Evolutionary conservation across 2,888 invertebrate species (phyloP).

Genomic region (Leptinotarsa peninsularis): DNA sequence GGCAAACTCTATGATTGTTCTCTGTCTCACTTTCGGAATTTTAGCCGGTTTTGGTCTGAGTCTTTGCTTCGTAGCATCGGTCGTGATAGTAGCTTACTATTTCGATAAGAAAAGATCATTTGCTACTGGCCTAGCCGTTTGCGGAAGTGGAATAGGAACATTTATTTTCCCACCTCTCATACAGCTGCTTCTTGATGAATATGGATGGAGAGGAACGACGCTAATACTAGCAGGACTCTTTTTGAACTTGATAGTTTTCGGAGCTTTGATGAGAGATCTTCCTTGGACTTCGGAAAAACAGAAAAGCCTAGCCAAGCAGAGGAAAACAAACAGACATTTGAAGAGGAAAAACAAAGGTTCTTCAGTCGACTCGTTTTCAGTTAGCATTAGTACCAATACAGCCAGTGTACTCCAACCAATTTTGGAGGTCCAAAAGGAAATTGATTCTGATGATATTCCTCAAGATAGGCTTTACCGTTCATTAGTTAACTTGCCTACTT

Average conservation of each 20-base stretch:
- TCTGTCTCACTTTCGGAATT: slow-evolving; percentile 86
- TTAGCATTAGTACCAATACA: slow-evolving; percentile 76
- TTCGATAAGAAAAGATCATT: slow-evolving; percentile 87
- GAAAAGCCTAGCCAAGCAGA: slow-evolving; percentile 73
- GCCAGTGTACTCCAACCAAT: slow-evolving; percentile 70
- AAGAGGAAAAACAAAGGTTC: slow-evolving; percentile 70
- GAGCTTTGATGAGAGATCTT: slow-evolving; percentile 83
- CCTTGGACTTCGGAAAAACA: slow-evolving; percentile 75
- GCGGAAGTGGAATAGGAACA: slow-evolving; percentile 90
- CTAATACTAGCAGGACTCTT: slow-evolving; percentile 85
- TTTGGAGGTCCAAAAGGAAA: slow-evolving; percentile 61
- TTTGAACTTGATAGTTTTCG: slow-evolving; percentile 84
- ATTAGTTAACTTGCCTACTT: slow-evolving; percentile 88
- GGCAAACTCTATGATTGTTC: slow-evolving; percentile 79
- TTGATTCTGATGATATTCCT: slow-evolving; percentile 54
- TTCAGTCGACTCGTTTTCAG: slow-evolving; percentile 79
- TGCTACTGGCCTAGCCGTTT: slow-evolving; percentile 88
- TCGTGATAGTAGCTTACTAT: slow-evolving; percentile 91
- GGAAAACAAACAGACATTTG: slow-evolving; percentile 72
- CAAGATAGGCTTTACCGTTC: slow-evolving; percentile 77
- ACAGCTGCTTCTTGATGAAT: slow-evolving; percentile 78
- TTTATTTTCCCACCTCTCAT: slow-evolving; percentile 87
- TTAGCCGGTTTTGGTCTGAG: slow-evolving; percentile 88
- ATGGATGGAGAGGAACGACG: slow-evolving; percentile 87
- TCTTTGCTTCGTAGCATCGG: slow-evolving; percentile 89